Percentiles rank a stretch among this genome's conserved stretches.
phyloP scores from a whole-genome alignment of 2,113 vertebrate genomes.

The Ramphastos sulfuratus region DNA sequence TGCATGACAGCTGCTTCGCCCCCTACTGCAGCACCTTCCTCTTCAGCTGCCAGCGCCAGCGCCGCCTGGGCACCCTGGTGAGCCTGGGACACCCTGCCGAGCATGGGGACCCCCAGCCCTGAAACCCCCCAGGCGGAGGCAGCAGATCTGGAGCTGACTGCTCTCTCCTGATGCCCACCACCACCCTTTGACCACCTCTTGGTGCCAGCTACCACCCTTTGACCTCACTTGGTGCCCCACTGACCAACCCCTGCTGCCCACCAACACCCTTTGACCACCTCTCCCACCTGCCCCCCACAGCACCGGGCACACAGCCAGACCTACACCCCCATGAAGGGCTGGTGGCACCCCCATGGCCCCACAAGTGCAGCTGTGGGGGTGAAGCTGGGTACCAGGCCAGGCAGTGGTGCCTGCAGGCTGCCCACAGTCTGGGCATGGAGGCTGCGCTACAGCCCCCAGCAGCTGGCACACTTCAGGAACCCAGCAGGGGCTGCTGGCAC shows the following conservation, averaged over 20 bases:
- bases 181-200: no score
- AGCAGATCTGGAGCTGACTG: no score
- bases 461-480: constrained; percentile 80
- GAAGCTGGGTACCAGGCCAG: not conserved
- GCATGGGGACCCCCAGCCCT: not conserved
- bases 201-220: no score
- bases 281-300: constrained; percentile 45
- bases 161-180: no score
- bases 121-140: no score
- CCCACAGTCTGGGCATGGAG: constrained; percentile 89
- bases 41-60: constrained; percentile 87
- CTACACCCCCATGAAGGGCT: constrained; percentile 81
- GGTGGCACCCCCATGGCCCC: constrained; percentile 15
- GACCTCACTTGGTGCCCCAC: no score
- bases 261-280: no score
- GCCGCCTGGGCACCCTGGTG: constrained; percentile 80
- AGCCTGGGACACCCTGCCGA: constrained; percentile 77
- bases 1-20: constrained; percentile 88
- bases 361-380: no score
- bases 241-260: no score
- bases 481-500: constrained; percentile 43
- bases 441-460: constrained; percentile 81
- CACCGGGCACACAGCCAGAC: constrained; percentile 74
- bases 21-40: constrained; percentile 89
- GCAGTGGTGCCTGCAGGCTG: not conserved